Base-by-base conservation (phyloP, 2,888 invertebrate species). In the Philopedon plagiatum region DNA sequence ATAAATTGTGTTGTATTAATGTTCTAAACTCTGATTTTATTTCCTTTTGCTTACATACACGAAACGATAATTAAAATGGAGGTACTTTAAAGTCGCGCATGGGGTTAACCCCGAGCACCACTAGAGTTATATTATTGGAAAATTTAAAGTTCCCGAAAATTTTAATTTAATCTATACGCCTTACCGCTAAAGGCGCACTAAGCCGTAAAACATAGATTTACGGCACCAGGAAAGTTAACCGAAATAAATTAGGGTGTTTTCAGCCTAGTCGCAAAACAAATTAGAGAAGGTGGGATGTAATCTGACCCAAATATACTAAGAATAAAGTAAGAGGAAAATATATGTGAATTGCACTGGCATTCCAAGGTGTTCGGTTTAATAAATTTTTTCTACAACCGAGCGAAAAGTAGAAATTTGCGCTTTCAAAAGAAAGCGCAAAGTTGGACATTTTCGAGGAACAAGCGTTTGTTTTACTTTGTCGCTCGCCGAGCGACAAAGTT, bases 171-270 rank as follows among this genome's bases (percentile, higher is more conserved):
- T 51, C 9, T 15, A 51, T 51, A 13, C 15, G 51, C 51, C 29
- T 51, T 51, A 51, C 51, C 29, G 11, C 29, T 21, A 51, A 29
- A 51, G 11, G 51, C 51, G 29, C 51, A 29, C 29, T 29, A 51
- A 51, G 29, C 15, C 26, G 51, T 51, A 51, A 51, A 51, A 51
- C 51, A 21, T 26, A 51, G 51, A 51, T 51, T 51, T 51, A 51
- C 51, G 15, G 4, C 26, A 29, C 13, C 13, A 44, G 13, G 15
- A 51, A 51, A 51, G 51, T 51, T 51, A 29, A 29, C 51, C 15
- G 8, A 51, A 51, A 51, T 51, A 51, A 51, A 51, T 51, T 51
- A 21, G 51, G 51, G 26, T 29, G 29, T 29, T 51, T 51, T 13
- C 15, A 8, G 51, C 51, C 9, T 46, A 29, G 51, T 13, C 11